Base-by-base conservation (phyloP, 2,888 invertebrate genomes). In the Orchesellides sinensis region DNA sequence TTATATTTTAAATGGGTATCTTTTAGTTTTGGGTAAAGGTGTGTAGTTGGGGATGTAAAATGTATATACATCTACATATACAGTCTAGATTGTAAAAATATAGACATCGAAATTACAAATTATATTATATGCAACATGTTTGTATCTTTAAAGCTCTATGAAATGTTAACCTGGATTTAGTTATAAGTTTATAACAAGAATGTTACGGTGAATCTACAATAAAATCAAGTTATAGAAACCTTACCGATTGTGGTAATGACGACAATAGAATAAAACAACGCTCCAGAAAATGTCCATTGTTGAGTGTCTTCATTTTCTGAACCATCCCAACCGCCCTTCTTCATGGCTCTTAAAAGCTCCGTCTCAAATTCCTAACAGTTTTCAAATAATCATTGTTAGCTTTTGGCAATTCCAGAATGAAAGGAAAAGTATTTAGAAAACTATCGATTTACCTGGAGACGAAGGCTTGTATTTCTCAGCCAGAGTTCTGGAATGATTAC, bases 211-310 rank as follows among this genome's bases (percentile, higher is more conserved):
- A n/a, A n/a, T n/a, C n/a, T n/a, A n/a, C 5, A 49, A 49, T 6
- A n/a, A 10, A 49, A n/a, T 49, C 49, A n/a, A 5, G 10, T n/a
- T 8, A 35, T 12, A 8, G 35, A 12, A 35, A 35, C 21, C 84
- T 83, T 80, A 88, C 88, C 88, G 32, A 88, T 88, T 35, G 88
- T 88, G 4, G 88, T 88, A 59, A 88, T 86, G 17, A 85, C 97
- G 88, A 98, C 96, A 89, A 98, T 97, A 87, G 97, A 97, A 92
- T 97, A 98, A 91, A 98, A 96, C n/a, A 98, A 92, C 0, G 97
- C 96, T 14, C 97, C 97, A 19, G 94, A 94, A 90, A 94, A 95
- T 56, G 96, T 96, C 96, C 96, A 96, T 90, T 96, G 96, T 6
- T 92, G 90, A 73, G 91, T 91, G 12, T 90, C 89, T 0, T 89